phyloP scores from a whole-genome alignment of 2,113 vertebrate genomes.

The Donacobius atricapilla region DNA sequence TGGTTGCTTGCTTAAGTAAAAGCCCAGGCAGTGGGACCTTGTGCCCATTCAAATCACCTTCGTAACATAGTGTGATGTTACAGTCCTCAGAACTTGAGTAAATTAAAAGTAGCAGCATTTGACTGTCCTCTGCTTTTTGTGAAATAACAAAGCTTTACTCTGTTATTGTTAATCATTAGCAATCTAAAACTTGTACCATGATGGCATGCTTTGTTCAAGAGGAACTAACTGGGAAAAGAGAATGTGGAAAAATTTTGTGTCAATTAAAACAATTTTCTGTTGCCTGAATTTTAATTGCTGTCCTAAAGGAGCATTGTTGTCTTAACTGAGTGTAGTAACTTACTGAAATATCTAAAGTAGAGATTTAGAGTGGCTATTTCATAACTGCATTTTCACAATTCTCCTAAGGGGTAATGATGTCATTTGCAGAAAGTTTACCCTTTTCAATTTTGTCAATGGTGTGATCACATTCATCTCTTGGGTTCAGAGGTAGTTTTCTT shows the following conservation, averaged over 20 bases:
- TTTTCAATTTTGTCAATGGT: neutral
- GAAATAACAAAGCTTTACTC: neutral
- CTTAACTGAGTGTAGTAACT: neutral
- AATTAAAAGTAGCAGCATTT: neutral
- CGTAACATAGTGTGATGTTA: fast-evolving
- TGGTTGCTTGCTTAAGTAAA: neutral
- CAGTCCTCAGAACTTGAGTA: neutral
- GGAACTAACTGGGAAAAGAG: neutral
- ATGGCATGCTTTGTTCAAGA: neutral
- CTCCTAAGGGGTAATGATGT: neutral
- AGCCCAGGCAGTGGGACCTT: neutral
- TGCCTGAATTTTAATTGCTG: neutral
- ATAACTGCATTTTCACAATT: neutral
- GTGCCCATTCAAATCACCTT: neutral
- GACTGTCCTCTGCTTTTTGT: too few species aligned
- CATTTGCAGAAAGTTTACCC: neutral
- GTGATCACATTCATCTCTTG: neutral
- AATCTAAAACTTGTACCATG: neutral
- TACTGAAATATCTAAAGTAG: neutral
- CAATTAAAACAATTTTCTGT: neutral
- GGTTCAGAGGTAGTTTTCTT: neutral
- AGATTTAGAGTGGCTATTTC: neutral
- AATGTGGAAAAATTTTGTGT: neutral
- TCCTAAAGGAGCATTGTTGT: neutral
- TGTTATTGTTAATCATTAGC: neutral